Base-by-base conservation (phyloP, 2,113 vertebrate genomes). In the Anoplopoma fimbria region DNA sequence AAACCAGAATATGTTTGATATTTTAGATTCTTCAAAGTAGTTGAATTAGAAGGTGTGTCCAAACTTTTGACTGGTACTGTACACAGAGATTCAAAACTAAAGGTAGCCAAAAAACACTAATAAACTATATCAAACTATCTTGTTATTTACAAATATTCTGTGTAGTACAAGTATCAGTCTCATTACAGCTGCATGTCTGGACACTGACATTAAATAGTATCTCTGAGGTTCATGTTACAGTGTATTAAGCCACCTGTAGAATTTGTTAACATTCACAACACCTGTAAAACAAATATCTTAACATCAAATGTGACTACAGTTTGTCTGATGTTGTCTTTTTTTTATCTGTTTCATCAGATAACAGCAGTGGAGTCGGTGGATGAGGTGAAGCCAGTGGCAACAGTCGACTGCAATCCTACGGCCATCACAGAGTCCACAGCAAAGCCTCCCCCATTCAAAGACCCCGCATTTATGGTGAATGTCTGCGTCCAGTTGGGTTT, bases 391-490 rank as follows among this genome's bases (percentile, higher is more conserved):
- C 64, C 93, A 1, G 45, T 61, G 60, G 83, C 94, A 60, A 74
- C 89, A n/a, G 89, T 84, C 25, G 97, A 98, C 61, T 89, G 91
- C 25, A 87, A 88, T 82, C 85, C 93, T 12, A 88, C 88, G 51
- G 89, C 91, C 49, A 86, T 93, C 62, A 65, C 91, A 72, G 98
- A 98, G 83, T 89, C 95, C 57, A 78, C 95, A 9, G 65, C 87
- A 68, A 99, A 97, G 70, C 95, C 95, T 0, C 93, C 97, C 60
- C 96, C 96, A 2, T 99, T 99, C 93, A 99, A 99, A 94, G 96
- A 98, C 87, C 95, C 96, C 31, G 92, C 95, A 62, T 99, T 99
- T 76, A 94, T 96, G 60, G 98, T 98, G 95, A 96, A 86, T 60
- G 61, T 55, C 36, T 55, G 38, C 31, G 4, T 27, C 51, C 25